Evolutionary conservation across 2,797 vertebrate species (phyloP).

Genomic region (Bradypus variegatus): DNA sequence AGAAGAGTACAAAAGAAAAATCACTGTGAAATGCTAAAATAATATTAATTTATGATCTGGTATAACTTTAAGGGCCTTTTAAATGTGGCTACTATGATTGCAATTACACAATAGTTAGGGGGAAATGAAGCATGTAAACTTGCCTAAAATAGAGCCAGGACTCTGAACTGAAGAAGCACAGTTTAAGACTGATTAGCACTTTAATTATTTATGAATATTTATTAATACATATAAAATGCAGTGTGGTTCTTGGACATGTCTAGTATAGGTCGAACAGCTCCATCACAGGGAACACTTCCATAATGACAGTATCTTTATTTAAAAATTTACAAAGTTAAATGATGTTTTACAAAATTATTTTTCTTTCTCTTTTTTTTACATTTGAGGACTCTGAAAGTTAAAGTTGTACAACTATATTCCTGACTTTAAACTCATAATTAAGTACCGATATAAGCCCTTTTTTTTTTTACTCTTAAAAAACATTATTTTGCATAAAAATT

Average conservation of each 20-base stretch:
- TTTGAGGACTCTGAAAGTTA: background rate
- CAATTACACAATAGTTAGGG: background rate
- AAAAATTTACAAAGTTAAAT: background rate
- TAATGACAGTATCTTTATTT: background rate
- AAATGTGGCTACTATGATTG: background rate
- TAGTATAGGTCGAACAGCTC: background rate
- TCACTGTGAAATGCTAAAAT: background rate
- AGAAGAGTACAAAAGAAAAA: conserved; percentile 11
- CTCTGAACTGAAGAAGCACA: background rate
- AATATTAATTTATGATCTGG: background rate
- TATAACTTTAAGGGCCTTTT: background rate
- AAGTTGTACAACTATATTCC: background rate
- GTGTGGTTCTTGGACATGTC: background rate
- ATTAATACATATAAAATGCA: background rate
- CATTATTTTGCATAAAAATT: background rate
- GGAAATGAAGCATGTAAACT: background rate
- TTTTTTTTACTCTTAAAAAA: background rate
- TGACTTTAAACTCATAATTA: background rate
- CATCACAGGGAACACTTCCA: background rate
- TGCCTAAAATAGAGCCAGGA: background rate
- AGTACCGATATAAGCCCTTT: background rate
- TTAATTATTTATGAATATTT: conserved; percentile 7
- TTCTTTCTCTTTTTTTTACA: background rate
- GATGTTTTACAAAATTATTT: background rate
- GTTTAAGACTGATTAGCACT: background rate